Evolutionary conservation across 1,140 invertebrate genomes (phyloP), one percentile per base, ranked within the genome.

Genomic region (Steinernema feltiae): DNA sequence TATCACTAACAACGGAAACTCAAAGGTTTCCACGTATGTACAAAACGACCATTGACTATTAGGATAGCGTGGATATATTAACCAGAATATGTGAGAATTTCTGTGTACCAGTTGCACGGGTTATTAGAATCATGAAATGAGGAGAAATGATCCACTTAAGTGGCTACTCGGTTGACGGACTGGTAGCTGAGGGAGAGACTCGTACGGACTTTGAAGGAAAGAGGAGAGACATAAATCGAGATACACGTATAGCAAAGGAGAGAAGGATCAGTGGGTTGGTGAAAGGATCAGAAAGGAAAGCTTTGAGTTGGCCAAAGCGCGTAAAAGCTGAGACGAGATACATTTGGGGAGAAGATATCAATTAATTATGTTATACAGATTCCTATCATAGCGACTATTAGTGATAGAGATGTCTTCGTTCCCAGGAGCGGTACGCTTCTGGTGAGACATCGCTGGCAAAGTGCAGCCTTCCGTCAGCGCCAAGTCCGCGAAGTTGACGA

Each of bases 241-340:
- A 27, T 63, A 63, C 53, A 63, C 53, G 53, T 63, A 63, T 63
- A 63, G 24, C 53, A 21, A 63, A 63, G 53, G 53, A 63, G 53
- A 63, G 53, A 63, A 63, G 53, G 53, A 63, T 63, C 53, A 27
- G 53, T 63, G 53, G 35, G n/a, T n/a, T 46, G 7, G 53, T 7
- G 53, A 15, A 63, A 27, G 24, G 53, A 41, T 7, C 35, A 41
- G 35, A 41, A 18, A n/a, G 7, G 41, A 46, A 63, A 63, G 53
- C 53, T 63, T 15, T 63, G 53, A 46, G 3, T 63, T 7, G 35
- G 35, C 35, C 35, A 41, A 41, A 41, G 53, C 53, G 24, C 15
- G 53, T 63, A 63, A 63, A 63, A 63, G 53, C 53, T 63, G 53
- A 63, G 24, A 63, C 53, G 53, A 63, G 53, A 63, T 63, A 27